These are phyloP conservation scores for Sclerurus mexicanus DNA, from an alignment of 2,113 vertebrate genomes.

Conservation along the genomic window DNA sequence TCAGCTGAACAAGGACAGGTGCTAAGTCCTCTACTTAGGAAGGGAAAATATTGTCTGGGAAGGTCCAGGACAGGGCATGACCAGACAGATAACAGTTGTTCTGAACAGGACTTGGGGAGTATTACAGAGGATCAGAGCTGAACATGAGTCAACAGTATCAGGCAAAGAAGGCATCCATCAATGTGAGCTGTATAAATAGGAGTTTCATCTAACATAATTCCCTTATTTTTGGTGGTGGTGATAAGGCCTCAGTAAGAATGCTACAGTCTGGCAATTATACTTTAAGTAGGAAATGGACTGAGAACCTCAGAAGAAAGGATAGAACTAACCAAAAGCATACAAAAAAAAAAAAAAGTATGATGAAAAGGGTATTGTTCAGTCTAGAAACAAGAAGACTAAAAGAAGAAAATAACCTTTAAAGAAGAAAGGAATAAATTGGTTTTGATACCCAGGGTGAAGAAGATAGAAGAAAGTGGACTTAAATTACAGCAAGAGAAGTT, in stretches of 20 bases:
- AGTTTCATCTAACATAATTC: neutral
- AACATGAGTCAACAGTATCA: conserved; percentile 10
- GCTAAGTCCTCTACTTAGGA: neutral
- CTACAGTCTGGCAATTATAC: neutral
- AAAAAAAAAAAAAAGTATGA: neutral
- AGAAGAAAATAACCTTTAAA: neutral
- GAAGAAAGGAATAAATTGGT: neutral
- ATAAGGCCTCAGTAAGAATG: neutral
- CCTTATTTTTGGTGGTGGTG: neutral
- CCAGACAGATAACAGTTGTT: neutral
- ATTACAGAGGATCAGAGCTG: conserved; percentile 28
- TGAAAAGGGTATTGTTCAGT: neutral
- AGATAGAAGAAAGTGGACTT: neutral
- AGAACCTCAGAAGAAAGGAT: neutral
- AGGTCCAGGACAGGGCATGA: neutral
- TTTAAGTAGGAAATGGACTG: neutral
- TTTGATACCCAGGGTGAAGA: neutral
- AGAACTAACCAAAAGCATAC: neutral
- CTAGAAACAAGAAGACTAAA: neutral
- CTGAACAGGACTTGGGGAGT: neutral
- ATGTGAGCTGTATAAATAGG: neutral
- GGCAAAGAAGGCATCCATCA: neutral
- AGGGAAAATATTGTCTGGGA: neutral
- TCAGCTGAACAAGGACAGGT: neutral
- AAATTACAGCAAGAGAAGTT: neutral